Evolutionary conservation across 2,888 invertebrate species (phyloP), one percentile per base, ranked within the genome.

Genomic region (Eupithecia insigniata): DNA sequence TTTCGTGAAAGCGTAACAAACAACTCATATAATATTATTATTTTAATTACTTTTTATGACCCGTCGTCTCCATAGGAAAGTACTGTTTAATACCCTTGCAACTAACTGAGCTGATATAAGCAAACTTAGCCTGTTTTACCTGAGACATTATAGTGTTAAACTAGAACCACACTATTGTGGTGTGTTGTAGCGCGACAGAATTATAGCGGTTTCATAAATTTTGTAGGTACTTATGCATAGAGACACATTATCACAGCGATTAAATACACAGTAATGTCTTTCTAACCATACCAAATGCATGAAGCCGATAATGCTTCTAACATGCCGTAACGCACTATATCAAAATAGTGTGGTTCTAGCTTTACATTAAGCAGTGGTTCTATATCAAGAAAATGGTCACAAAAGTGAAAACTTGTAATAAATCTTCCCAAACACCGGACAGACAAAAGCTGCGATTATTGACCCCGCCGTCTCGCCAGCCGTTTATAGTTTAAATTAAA

Each of bases 401-500:
- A 34, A 36, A 39, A 36, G 36, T 26, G 5, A 34, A 22, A 34
- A 71, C 64, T 46, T 65, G 69, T 66, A 67, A 71, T 71, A 69
- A 69, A 71, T 69, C 66, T 66, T 58, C 67, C 70, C 71, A 68
- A 72, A 73, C 74, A 73, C 61, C 78, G 74, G 73, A 76, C 73
- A 76, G 61, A 72, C 74, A 69, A 76, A 74, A 71, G 76, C 72
- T 71, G 73, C 76, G 76, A 75, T 66, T 76, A 68, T 55, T 69
- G 74, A 77, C 72, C 78, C 74, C 74, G 65, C 60, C 72, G 79
- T 75, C 76, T 76, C 76, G 79, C 73, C 79, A 55, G 12, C 39
- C 74, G 67, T 73, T 70, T 70, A 72, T 71, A 73, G 75, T 69
- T 67, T 32, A 61, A 64, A 72, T 7, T 36, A n/a, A n/a, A n/a